Evolutionary conservation across 2,113 vertebrate genomes (phyloP).

Genomic region (Notarius quadriscutis): DNA sequence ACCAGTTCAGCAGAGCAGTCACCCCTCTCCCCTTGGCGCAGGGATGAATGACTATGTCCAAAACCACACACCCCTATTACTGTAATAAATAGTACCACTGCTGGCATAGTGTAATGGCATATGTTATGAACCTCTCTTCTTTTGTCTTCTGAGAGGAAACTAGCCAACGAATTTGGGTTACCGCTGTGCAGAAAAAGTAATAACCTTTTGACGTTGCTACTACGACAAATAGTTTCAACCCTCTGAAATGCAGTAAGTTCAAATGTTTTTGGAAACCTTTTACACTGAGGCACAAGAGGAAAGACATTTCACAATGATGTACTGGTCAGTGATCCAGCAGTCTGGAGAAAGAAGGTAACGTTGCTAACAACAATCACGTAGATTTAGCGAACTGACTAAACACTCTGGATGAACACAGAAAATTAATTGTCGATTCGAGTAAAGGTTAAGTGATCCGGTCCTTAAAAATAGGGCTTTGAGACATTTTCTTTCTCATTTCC

Average conservation of each 20-base stretch:
- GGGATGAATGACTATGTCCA: slow-evolving; percentile 36
- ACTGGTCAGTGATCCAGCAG: not conserved
- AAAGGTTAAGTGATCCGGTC: not conserved
- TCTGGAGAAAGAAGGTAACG: not conserved
- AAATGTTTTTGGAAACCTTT: not conserved
- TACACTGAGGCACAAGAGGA: not conserved
- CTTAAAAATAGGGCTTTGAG: not conserved
- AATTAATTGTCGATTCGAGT: not conserved
- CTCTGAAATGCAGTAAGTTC: not conserved
- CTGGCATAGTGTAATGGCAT: not conserved
- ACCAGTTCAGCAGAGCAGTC: slow-evolving; percentile 32
- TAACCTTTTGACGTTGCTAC: not conserved
- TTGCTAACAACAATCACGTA: not conserved
- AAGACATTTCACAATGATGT: not conserved
- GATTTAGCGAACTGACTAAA: not conserved
- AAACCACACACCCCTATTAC: slow-evolving; percentile 36
- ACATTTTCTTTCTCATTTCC: not conserved
- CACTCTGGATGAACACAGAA: not conserved
- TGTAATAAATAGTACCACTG: slow-evolving; percentile 24
- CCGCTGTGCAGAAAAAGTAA: not conserved
- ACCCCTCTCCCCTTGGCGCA: slow-evolving; percentile 41
- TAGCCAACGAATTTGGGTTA: not conserved
- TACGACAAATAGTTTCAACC: not conserved
- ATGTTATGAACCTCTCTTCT: not conserved
- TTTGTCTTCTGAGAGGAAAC: slow-evolving; percentile 5